Base-by-base conservation (phyloP, 23 tunicate genomes). In the Phallusia fumigata region DNA sequence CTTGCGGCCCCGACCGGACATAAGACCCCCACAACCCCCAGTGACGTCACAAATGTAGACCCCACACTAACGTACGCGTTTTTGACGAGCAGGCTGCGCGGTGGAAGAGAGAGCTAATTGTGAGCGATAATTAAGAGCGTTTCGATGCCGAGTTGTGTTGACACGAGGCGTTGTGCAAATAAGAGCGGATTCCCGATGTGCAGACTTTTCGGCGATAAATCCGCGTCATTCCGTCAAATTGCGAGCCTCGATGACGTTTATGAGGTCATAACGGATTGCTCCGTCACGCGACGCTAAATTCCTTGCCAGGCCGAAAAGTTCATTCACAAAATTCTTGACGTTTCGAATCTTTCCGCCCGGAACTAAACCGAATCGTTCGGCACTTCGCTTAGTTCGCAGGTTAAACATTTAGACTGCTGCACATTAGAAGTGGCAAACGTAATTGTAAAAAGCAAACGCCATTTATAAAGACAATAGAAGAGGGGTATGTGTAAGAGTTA, bases 201-300 rank as follows among this genome's bases (percentile, higher is more conserved):
- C 28, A 58, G 69, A 58, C 69, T 22, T 58, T 58, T 58, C 11
- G 69, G 69, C 26, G 69, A 58, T 58, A 58, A 58, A 58, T 58
- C 13, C 16, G 28, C 69, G 69, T 58, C 69, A 58, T 58, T 21
- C 69, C 69, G 69, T 58, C 69, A 58, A 22, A 58, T 58, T 58
- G 69, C 28, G 69, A 58, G 28, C 26, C 28, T 58, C 28, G 16
- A 58, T 58, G 69, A 58, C 69, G 11, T 58, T 58, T 58, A 58
- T 58, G 69, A 58, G 69, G 69, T 58, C 69, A 58, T 58, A 58
- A 58, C 69, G 69, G 69, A 58, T 58, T 58, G 69, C 69, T 3
- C 5, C 69, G 69, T 58, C 69, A 21, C 26, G 69, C 69, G 69
- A 58, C 69, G 28, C 28, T 58, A 58, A 58, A 58, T 58, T 58